phyloP scores from a whole-genome alignment of 2,113 vertebrate species.

The Pipa parva region DNA sequence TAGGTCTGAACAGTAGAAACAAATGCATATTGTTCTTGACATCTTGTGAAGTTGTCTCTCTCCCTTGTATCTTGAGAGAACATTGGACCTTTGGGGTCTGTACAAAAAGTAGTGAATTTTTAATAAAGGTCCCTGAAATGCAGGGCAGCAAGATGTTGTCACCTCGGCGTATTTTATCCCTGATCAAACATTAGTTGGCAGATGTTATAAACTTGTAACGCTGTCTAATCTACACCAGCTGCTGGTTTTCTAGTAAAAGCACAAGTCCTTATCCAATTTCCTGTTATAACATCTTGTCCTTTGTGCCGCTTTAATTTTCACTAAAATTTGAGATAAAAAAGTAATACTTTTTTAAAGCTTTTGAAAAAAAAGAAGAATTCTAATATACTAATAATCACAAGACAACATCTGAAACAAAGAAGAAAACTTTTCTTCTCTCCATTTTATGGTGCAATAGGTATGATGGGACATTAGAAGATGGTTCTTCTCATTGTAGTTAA shows the following conservation, averaged over 20 bases:
- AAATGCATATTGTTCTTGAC: slow-evolving; percentile 81
- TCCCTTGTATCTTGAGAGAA: slow-evolving; percentile 74
- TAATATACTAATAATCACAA: too few species aligned
- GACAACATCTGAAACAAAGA: too few species aligned
- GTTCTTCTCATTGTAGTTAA: too few species aligned
- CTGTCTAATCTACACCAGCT: slow-evolving; percentile 72
- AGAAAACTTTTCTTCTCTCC: too few species aligned
- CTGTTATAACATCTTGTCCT: slow-evolving; percentile 27
- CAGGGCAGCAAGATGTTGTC: slow-evolving; percentile 83
- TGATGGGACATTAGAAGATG: too few species aligned
- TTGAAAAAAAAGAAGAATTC: too few species aligned
- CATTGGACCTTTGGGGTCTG: slow-evolving; percentile 71
- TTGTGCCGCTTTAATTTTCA: neutral
- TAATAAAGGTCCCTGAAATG: slow-evolving; percentile 83
- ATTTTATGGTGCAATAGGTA: too few species aligned
- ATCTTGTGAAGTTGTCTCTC: slow-evolving; percentile 78
- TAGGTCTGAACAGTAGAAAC: slow-evolving; percentile 68
- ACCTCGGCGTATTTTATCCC: slow-evolving; percentile 89
- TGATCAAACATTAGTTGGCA: slow-evolving; percentile 88
- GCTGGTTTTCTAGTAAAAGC: slow-evolving; percentile 62
- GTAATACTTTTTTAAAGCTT: too few species aligned
- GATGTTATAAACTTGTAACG: slow-evolving; percentile 79
- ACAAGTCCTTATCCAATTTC: slow-evolving; percentile 64
- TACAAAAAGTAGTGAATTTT: slow-evolving; percentile 78
- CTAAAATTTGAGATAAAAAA: too few species aligned